Evolutionary conservation across 2,797 vertebrate species (phyloP).

Genomic region (Emydoidea blandingii): DNA sequence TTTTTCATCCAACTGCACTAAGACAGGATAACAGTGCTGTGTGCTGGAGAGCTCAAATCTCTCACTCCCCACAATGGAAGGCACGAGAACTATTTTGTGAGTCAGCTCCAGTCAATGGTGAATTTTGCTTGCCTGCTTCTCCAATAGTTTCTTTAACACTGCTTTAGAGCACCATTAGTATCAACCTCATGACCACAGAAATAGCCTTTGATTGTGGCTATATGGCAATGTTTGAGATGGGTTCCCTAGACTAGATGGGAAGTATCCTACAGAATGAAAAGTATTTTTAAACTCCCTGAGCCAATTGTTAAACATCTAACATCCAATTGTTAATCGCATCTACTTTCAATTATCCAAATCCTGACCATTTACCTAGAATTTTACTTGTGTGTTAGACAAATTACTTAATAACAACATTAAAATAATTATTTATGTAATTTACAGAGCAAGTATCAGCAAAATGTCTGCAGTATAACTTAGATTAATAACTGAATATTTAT

Average conservation of each 20-base stretch:
- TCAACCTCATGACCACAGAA: not conserved
- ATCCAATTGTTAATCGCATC: not conserved
- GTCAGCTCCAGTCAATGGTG: not conserved
- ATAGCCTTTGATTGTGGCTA: not conserved
- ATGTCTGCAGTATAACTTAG: not conserved
- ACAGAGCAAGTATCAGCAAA: not conserved
- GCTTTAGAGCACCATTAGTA: not conserved
- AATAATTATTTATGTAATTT: not conserved
- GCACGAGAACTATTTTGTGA: constrained; percentile 8
- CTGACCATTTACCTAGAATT: not conserved
- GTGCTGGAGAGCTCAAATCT: constrained; percentile 33
- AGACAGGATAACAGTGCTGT: not conserved
- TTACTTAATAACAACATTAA: not conserved
- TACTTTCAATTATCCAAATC: not conserved
- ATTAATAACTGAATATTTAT: constrained; percentile 1
- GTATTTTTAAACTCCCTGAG: not conserved
- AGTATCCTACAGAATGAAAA: not conserved
- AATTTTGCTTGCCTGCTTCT: not conserved
- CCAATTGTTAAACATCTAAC: not conserved
- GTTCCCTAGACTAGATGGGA: not conserved
- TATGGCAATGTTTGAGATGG: not conserved
- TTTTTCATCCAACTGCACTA: constrained; percentile 15
- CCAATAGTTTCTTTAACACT: not conserved
- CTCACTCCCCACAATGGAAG: not conserved
- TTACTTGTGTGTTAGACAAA: constrained; percentile 1